Evolutionary conservation across 2,888 invertebrate species (phyloP), one percentile per base, ranked within the genome.

Genomic region (Allacma fusca): DNA sequence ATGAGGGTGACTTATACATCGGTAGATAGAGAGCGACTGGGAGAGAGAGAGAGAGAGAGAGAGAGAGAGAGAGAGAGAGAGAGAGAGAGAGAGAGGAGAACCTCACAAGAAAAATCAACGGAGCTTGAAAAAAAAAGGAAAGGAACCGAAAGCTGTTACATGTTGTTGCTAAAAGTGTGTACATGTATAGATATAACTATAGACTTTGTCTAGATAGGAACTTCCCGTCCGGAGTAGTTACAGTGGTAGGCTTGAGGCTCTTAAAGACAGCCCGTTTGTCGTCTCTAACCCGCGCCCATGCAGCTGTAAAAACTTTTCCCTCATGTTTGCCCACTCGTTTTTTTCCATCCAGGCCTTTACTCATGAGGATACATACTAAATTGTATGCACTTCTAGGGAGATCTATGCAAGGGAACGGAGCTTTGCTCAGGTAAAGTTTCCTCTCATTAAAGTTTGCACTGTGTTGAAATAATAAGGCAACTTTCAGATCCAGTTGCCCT

Each of bases 241-340:
- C n/a, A 62, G 62, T 12, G 13, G 40, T 40, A 13, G 40, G 40
- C 40, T 40, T 13, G 7, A 13, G 40, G 40, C 40, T 40, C 40
- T 40, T 21, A 13, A 71, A 72, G 72, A 59, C 72, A 72, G 26
- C 26, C 59, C 59, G 72, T 72, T 59, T 70, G 72, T 72, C 72
- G 57, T 72, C 72, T 40, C 40, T 13, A 5, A 40, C 40, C 40
- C 59, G 28, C 72, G 59, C 72, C 72, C n/a, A n/a, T n/a, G n/a
- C 59, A 72, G 59, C 72, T 72, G 72, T 59, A 72, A 72, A 72
- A 72, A 72, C 72, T 72, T 72, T 50, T 68, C 29, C 59, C 7
- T 40, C 5, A 40, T 72, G 72, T 72, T 72, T 72, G 59, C 72
- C 29, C 72, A 28, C 71, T 57, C 34, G 19, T 29, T 19, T 21